These are phyloP conservation scores for Globia sparganii DNA, from an alignment of 2,888 invertebrate genomes.

Conservation along the genomic window DNA sequence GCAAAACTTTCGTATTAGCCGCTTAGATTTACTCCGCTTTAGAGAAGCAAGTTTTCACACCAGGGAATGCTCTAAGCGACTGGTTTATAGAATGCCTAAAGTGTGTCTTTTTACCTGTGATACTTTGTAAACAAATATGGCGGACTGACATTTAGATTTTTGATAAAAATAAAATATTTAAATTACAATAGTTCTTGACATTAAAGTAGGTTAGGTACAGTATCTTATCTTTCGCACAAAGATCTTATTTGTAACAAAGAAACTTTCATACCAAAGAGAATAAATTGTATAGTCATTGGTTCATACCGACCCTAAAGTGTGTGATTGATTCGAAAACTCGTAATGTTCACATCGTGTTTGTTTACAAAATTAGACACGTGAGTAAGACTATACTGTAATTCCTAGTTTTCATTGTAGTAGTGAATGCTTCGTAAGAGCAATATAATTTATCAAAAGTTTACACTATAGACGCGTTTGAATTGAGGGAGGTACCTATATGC, in stretches of 20 bases:
- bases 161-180: neutral
- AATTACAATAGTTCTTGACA: neutral
- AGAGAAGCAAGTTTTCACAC: conserved; percentile 46
- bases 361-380: neutral
- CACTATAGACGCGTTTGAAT: conserved; percentile 3
- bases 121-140: conserved; percentile 19
- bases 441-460: conserved; percentile 58
- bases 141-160: neutral
- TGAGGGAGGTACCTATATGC: neutral
- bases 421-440: conserved; percentile 16
- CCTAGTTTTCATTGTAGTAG: conserved; percentile 26
- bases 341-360: neutral
- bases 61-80: conserved; percentile 16
- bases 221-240: neutral
- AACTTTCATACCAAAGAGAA: neutral
- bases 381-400: neutral
- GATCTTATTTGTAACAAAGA: too few relatives aligned
- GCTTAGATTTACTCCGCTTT: conserved; percentile 41
- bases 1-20: conserved; percentile 29
- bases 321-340: neutral
- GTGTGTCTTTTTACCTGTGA: neutral
- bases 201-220: neutral
- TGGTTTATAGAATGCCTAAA: conserved; percentile 29
- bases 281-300: too few relatives aligned
- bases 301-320: neutral